Percentiles rank a stretch among this genome's conserved stretches.
These are phyloP conservation scores for Lates japonicus DNA, from an alignment of 2,797 vertebrate genomes.

Conservation along the genomic window DNA sequence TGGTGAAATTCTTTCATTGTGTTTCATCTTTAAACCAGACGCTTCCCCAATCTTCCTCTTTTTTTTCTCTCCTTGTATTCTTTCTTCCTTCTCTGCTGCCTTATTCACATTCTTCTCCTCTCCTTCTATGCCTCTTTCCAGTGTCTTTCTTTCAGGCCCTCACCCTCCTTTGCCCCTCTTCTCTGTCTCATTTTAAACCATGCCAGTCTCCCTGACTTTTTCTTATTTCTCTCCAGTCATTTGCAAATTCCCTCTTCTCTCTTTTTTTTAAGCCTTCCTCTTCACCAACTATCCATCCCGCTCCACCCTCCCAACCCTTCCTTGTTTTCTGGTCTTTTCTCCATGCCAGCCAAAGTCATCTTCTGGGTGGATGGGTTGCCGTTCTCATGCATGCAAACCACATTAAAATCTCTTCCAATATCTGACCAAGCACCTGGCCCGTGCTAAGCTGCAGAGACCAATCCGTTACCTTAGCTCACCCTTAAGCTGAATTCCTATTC, in stretches of 20 bases:
- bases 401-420: slow-evolving; percentile 78
- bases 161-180: slow-evolving; percentile 31
- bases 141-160: slow-evolving; percentile 53
- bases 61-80: slow-evolving; percentile 16
- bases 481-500: slow-evolving; percentile 60
- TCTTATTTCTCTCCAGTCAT: slow-evolving; percentile 50
- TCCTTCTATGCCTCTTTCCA: slow-evolving; percentile 51
- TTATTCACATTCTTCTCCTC: slow-evolving; percentile 51
- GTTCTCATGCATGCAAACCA: slow-evolving; percentile 73
- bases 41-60: slow-evolving; percentile 33
- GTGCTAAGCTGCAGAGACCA: slow-evolving; percentile 68
- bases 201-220: slow-evolving; percentile 32
- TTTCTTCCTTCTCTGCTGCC: slow-evolving; percentile 43
- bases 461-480: slow-evolving; percentile 71
- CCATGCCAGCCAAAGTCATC: slow-evolving; percentile 34
- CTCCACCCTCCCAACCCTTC: neutral
- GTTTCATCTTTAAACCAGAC: slow-evolving; percentile 71
- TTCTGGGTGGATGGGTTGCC: slow-evolving; percentile 46
- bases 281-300: slow-evolving; percentile 34
- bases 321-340: slow-evolving; percentile 35
- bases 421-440: slow-evolving; percentile 78
- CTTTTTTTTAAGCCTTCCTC: slow-evolving; percentile 21
- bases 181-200: slow-evolving; percentile 63
- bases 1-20: slow-evolving; percentile 75
- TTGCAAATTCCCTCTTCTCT: slow-evolving; percentile 38